These are phyloP conservation scores for Lepidocyrtinus sp. DNA, from an alignment of 2,888 invertebrate species.

Conservation along the genomic window DNA sequence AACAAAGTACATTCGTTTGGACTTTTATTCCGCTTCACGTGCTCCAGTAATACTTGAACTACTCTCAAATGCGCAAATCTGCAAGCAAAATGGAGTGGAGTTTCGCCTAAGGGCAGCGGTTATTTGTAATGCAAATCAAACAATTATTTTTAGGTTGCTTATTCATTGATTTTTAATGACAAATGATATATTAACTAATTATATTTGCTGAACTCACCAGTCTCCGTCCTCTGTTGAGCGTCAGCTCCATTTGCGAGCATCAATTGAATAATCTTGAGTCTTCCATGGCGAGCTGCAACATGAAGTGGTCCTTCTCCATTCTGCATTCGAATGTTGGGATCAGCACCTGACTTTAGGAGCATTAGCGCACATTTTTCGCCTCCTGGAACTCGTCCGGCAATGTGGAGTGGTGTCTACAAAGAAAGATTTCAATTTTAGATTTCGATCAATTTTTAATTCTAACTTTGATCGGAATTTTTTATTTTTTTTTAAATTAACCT, in stretches of 20 bases:
- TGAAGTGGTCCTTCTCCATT: slow-evolving; percentile 98
- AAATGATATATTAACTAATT: no score
- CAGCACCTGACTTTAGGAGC: slow-evolving; percentile 97
- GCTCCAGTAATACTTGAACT: slow-evolving; percentile 87
- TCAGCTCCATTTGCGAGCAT: slow-evolving; percentile 95
- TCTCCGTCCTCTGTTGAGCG: slow-evolving; percentile 93
- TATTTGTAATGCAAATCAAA: no score
- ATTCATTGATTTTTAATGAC: no score
- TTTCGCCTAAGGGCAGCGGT: no score
- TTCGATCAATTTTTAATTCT: no score
- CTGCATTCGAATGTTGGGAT: slow-evolving; percentile 94
- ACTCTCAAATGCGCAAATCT: slow-evolving; percentile 77
- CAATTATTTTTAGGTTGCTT: no score
- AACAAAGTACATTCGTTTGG: slow-evolving; percentile 86
- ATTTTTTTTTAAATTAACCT: no score
- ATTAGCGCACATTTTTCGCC: slow-evolving; percentile 96
- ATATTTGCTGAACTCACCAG: no score
- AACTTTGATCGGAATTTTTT: no score
- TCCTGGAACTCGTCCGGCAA: slow-evolving; percentile 94
- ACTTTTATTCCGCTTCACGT: slow-evolving; percentile 84
- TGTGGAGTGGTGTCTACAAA: slow-evolving; percentile 97
- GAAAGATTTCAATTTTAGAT: no score
- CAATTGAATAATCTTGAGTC: slow-evolving; percentile 86
- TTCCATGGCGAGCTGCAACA: slow-evolving; percentile 91
- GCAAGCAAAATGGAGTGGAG: slow-evolving; percentile 95